A percentile compares a stretch with the other conserved stretches of the same genome.
Conservation (phyloP, 2,888 invertebrate species). For the Ethmia dodecea region DNA sequence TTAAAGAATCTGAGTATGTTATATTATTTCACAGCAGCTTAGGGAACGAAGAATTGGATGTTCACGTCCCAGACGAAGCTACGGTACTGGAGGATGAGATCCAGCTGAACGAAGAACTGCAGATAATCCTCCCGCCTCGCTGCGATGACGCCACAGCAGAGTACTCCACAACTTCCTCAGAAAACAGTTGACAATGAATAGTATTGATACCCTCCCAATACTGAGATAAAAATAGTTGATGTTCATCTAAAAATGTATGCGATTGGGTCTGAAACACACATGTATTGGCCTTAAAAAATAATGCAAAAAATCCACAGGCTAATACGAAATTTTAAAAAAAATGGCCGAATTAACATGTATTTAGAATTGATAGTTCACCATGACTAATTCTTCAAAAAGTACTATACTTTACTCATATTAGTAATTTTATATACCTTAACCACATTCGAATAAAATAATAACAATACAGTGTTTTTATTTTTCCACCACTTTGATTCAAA, state of each 20-base stretch:
- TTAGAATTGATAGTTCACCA: conserved; percentile 43
- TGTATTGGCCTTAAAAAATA: conserved; percentile 29
- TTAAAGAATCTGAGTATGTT: too few relatives aligned
- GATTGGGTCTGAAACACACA: conserved; percentile 18
- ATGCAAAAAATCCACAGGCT: conserved; percentile 29
- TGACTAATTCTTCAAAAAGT: too few relatives aligned
- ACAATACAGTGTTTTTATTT: too few relatives aligned
- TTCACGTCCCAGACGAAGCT: conserved; percentile 38
- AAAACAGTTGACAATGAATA: too few relatives aligned
- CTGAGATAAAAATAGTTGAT: too few relatives aligned
- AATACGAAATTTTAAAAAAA: conserved; percentile 28
- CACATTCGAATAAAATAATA: too few relatives aligned
- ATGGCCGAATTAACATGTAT: conserved; percentile 37
- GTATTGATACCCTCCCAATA: too few relatives aligned
- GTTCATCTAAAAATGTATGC: conserved; percentile 21
- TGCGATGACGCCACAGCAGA: conserved; percentile 54
- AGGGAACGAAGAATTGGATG: conserved; percentile 46
- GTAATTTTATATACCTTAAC: too few relatives aligned
- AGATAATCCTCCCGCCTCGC: conserved; percentile 62
- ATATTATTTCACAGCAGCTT: conserved; percentile 12
- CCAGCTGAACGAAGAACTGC: conserved; percentile 56
- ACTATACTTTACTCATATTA: too few relatives aligned
- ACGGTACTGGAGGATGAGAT: conserved; percentile 53
- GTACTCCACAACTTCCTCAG: conserved; percentile 39
- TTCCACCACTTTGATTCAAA: too few relatives aligned